A percentile compares a stretch with the other conserved stretches of the same genome.
These are phyloP conservation scores for Suillia variegata DNA, from an alignment of 2,888 invertebrate species.

Conservation along the genomic window DNA sequence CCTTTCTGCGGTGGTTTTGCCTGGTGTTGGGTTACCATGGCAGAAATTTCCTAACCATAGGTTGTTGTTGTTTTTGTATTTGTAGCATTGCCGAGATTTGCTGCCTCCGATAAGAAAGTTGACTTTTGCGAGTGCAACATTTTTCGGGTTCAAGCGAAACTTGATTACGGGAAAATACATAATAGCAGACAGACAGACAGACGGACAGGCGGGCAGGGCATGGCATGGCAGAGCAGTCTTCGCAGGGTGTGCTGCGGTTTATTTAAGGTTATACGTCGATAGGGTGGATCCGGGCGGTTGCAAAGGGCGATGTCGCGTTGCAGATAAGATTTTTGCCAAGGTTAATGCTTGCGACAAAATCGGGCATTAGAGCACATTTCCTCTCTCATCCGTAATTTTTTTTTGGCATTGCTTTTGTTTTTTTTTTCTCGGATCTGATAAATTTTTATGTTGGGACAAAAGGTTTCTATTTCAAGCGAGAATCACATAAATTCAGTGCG, in stretches of 20 bases:
- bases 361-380: constrained; percentile 22
- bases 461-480: constrained; percentile 4
- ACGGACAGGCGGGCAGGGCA: too few relatives aligned
- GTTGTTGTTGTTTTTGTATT: neutral
- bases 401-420: constrained; percentile 2
- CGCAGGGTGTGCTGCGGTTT: too few relatives aligned
- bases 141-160: constrained; percentile 5
- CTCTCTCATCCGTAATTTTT: neutral
- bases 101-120: constrained; percentile 26
- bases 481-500: constrained; percentile 2
- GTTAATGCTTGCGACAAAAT: constrained; percentile 23
- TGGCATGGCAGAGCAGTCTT: too few relatives aligned
- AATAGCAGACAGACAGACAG: too few relatives aligned
- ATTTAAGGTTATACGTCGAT: too few relatives aligned
- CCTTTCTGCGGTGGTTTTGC: neutral
- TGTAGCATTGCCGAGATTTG: constrained; percentile 19
- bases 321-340: constrained; percentile 14
- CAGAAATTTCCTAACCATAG: neutral
- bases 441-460: constrained; percentile 13
- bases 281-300: too few relatives aligned
- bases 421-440: constrained; percentile 14
- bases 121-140: constrained; percentile 23
- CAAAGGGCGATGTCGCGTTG: too few relatives aligned
- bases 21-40: constrained; percentile 20
- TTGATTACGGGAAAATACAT: neutral